phyloP scores from a whole-genome alignment of 2,113 vertebrate genomes.

The Protobothrops mucrosquamatus region DNA sequence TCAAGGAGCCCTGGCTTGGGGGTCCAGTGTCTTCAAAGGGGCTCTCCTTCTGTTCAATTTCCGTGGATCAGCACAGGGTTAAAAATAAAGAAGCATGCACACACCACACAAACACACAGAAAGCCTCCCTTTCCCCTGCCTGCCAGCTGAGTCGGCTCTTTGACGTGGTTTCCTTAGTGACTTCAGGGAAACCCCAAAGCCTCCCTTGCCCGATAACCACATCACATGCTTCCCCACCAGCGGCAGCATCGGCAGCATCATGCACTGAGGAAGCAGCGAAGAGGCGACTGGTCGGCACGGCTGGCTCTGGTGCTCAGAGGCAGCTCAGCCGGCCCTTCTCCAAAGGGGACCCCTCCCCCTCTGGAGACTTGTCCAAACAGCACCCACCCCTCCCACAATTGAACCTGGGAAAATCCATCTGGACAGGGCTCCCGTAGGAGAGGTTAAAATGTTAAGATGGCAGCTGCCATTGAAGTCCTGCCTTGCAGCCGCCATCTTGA shows the following conservation, averaged over 20 bases:
- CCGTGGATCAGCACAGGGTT: not conserved
- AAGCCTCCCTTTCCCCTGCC: not conserved
- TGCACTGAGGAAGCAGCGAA: not conserved
- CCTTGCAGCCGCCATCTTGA: not conserved
- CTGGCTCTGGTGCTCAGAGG: not conserved
- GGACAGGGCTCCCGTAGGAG: not conserved
- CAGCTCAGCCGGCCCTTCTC: not conserved
- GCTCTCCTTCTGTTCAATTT: not conserved
- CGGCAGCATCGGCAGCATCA: not conserved
- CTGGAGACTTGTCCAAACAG: not conserved
- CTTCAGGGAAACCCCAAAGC: slow-evolving; percentile 13
- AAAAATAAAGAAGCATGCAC: not conserved
- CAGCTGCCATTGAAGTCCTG: not conserved
- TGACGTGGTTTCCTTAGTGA: not conserved
- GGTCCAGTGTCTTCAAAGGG: not conserved
- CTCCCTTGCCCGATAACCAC: not conserved
- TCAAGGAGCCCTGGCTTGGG: not conserved
- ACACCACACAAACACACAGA: no score
- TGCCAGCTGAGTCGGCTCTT: not conserved
- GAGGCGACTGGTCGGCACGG: not conserved
- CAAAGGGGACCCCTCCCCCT: not conserved
- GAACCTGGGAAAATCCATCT: not conserved
- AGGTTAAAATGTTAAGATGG: not conserved
- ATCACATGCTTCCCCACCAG: not conserved
- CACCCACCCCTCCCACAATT: not conserved